A percentile compares a stretch with the other conserved stretches of the same genome.
phyloP scores from a whole-genome alignment of 2,888 invertebrate species.

The Hylaea fasciaria region DNA sequence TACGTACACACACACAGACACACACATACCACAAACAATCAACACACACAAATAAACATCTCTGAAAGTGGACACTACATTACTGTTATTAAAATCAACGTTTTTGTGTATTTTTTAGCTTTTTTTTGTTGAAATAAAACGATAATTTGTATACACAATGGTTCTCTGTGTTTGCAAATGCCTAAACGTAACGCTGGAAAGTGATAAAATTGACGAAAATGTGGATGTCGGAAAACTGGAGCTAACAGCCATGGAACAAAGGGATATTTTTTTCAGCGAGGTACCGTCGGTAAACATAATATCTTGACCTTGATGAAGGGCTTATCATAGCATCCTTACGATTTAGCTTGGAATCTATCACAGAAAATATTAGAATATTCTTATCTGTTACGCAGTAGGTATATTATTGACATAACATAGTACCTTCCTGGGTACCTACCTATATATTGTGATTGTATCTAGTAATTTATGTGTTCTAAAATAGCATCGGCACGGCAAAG shows the following conservation, averaged over 20 bases:
- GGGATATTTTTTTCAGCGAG: slow-evolving; percentile 88
- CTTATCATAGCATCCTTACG: slow-evolving; percentile 47
- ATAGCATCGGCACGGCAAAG: background rate
- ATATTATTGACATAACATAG: slow-evolving; percentile 22
- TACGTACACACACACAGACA: background rate
- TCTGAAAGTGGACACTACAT: slow-evolving; percentile 22
- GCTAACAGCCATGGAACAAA: slow-evolving; percentile 84
- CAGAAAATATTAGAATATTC: slow-evolving; percentile 10
- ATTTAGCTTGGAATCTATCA: slow-evolving; percentile 37
- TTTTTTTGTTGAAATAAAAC: slow-evolving; percentile 56
- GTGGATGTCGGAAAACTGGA: slow-evolving; percentile 84
- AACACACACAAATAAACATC: slow-evolving; percentile 26
- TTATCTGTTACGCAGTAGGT: slow-evolving; percentile 25
- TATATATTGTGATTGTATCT: background rate
- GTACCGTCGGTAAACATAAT: slow-evolving; percentile 83
- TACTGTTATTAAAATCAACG: slow-evolving; percentile 48
- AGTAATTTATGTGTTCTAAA: background rate
- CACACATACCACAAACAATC: background rate
- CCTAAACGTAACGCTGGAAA: slow-evolving; percentile 88
- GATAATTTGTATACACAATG: slow-evolving; percentile 68
- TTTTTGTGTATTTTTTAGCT: slow-evolving; percentile 66
- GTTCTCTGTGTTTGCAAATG: slow-evolving; percentile 89
- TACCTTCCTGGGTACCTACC: too few species aligned
- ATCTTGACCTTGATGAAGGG: slow-evolving; percentile 76
- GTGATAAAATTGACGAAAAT: slow-evolving; percentile 84